Evolutionary conservation across 2,797 vertebrate genomes (phyloP), one percentile per base, ranked within the genome.

Genomic region (Crypturellus tataupa): DNA sequence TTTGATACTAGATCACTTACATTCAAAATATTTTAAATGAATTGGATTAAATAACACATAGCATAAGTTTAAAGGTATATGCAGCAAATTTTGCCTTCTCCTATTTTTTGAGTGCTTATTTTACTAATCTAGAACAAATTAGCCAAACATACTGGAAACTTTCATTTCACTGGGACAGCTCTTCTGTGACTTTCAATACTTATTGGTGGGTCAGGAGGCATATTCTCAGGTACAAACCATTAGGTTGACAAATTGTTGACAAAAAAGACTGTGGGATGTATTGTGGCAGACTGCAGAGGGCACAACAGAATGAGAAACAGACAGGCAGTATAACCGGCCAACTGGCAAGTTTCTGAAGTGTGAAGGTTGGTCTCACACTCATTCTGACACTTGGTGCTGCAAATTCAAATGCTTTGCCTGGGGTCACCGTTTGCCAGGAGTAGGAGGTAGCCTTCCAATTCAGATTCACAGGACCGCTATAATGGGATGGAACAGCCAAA

Each of bases 281-380:
- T 79, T 85, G 94, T 97, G 95, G 94, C 96, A 97, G 96, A 97
- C 97, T 96, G 93, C 89, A 97, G 94, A 97, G 96, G 96, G 94
- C 91, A 95, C 71, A 93, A 85, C 96, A 97, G 96, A 96, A 97
- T 95, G 96, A 94, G 94, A 92, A 97, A 80, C 97, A 97, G 97
- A 96, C 94, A 96, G 82, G 94, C 94, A 75, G 93, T 70, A 31
- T 72, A 94, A 92, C 91, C 89, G 95, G 97, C 95, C 96, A 97
- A 94, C 94, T 97, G 96, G 95, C 95, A 96, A 94, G 77, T 93
- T 94, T 88, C 79, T 96, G 87, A 93, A 96, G 97, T 90, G 95
- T 96, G 97, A 97, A 97, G 95, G 93, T 94, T 96, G 95, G 96
- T 97, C 96, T 96, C 94, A 95, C 96, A 96, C 95, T 92, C 93